These are phyloP conservation scores for Mobula birostris DNA, from an alignment of 2,113 vertebrate genomes.

Conservation along the genomic window DNA sequence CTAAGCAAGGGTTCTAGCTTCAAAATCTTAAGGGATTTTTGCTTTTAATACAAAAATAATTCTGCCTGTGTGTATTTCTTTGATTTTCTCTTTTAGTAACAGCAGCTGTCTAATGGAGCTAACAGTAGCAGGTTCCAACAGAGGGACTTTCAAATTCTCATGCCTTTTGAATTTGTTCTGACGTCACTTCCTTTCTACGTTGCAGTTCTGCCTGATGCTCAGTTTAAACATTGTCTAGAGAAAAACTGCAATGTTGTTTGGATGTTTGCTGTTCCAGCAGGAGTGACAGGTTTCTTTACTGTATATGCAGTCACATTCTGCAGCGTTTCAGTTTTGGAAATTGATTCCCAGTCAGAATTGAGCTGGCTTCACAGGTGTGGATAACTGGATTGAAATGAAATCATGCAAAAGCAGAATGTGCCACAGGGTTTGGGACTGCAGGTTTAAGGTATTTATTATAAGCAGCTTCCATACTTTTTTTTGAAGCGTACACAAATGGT, in stretches of 20 bases:
- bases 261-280: not conserved
- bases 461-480: not conserved
- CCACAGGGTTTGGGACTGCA: not conserved
- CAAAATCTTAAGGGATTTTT: not conserved
- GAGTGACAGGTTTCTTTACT: not conserved
- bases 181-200: constrained; percentile 29
- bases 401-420: not conserved
- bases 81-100: not conserved
- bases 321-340: not conserved
- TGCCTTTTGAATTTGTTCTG: constrained; percentile 28
- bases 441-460: constrained; percentile 4
- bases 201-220: not conserved
- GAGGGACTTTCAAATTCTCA: constrained; percentile 3
- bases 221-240: constrained; percentile 8
- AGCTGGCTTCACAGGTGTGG: not conserved
- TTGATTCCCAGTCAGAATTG: not conserved
- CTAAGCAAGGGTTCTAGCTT: not conserved
- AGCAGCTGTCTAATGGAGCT: not conserved
- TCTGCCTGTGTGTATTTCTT: not conserved
- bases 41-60: not conserved
- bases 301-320: not conserved
- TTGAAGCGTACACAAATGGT: not conserved
- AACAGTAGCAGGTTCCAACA: constrained; percentile 11
- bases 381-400: constrained; percentile 6
- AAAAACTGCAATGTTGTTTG: not conserved